phyloP scores from a whole-genome alignment of 2,797 vertebrate genomes.

The Pseudocheirus occidentalis region DNA sequence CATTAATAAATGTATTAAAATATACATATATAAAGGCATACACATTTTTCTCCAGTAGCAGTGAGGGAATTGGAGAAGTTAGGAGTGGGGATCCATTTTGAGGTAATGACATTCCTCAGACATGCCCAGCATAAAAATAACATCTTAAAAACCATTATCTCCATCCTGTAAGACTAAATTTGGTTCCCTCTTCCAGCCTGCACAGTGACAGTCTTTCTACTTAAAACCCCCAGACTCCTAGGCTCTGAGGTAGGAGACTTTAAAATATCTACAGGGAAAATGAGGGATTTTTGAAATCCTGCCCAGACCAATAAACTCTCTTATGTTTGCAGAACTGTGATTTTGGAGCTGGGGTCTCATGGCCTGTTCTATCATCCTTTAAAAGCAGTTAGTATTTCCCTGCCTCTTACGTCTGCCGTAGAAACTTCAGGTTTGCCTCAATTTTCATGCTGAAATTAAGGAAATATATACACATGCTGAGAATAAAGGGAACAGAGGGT shows the following conservation, averaged over 20 bases:
- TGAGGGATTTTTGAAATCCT: conserved; percentile 69
- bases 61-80: conserved; percentile 6
- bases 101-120: conserved; percentile 60
- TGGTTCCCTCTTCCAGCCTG: conserved; percentile 39
- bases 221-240: conserved; percentile 53
- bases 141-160: conserved; percentile 49
- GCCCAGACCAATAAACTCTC: conserved; percentile 66
- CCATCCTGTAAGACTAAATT: conserved; percentile 57
- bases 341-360: conserved; percentile 39
- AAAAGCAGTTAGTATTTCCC: conserved; percentile 13
- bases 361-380: neutral
- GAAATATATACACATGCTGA: neutral
- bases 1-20: neutral
- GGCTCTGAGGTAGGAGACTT: conserved; percentile 66
- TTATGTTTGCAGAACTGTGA: conserved; percentile 45
- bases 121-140: conserved; percentile 63
- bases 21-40: neutral
- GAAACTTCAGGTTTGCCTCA: neutral
- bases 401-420: neutral
- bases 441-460: neutral
- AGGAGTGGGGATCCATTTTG: neutral
- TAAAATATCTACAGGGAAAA: conserved; percentile 63
- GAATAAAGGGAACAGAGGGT: conserved; percentile 16
- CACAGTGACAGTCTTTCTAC: conserved; percentile 56
- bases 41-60: neutral